These are phyloP conservation scores for Astropecten irregularis DNA, from an alignment of 53 echinoderm and acorn worm genomes.

Conservation along the genomic window DNA sequence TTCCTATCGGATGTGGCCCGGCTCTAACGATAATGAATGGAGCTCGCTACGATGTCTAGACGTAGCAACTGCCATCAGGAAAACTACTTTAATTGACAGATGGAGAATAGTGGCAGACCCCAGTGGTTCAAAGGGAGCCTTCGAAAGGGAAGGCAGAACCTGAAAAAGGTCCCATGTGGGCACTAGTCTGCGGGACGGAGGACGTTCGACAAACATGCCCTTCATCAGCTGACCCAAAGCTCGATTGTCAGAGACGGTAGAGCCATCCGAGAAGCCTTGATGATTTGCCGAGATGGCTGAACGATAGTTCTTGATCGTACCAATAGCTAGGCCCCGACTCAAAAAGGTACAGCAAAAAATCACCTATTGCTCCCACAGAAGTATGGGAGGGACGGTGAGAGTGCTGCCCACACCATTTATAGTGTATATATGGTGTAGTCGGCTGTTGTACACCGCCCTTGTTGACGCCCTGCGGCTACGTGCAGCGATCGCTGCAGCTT, in stretches of 20 bases:
- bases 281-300: not conserved
- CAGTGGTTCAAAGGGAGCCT: not conserved
- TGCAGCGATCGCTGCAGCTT: not conserved
- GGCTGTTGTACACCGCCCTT: not conserved
- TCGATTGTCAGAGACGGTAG: not conserved
- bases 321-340: not conserved
- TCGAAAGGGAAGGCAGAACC: not conserved
- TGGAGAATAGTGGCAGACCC: not conserved
- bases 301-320: conserved; percentile 6
- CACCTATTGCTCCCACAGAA: not conserved
- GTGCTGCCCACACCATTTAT: not conserved
- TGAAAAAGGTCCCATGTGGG: conserved; percentile 1
- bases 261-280: not conserved
- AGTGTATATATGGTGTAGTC: not conserved
- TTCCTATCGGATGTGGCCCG: conserved; percentile 41
- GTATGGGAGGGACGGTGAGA: not conserved
- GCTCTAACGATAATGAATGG: conserved; percentile 50
- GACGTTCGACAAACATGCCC: not conserved
- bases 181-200: not conserved
- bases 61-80: conserved; percentile 27
- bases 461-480: not conserved
- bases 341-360: conserved; percentile 2
- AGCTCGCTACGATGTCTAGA: conserved; percentile 29
- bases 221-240: too few relatives aligned
- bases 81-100: not conserved